Percentiles rank a stretch among this genome's conserved stretches.
Conservation (phyloP, 2,113 vertebrate genomes). For the Osmerus mordax region DNA sequence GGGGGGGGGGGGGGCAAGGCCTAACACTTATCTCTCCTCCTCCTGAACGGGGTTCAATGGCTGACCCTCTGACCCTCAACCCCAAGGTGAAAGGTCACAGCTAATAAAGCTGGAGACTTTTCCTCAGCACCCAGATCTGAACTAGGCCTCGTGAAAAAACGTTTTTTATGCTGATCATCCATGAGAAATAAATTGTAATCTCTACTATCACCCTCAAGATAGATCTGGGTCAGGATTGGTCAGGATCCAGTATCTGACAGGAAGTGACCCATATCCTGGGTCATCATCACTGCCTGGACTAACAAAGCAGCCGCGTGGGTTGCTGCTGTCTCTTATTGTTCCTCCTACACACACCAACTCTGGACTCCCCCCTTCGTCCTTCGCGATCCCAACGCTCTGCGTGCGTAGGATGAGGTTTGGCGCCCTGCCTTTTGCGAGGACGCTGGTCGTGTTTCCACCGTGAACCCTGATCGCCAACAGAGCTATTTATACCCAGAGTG, state of each 20-base stretch:
- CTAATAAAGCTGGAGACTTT: neutral
- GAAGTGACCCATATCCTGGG: neutral
- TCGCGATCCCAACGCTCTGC: too few species aligned
- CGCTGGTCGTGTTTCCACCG: conserved; percentile 20
- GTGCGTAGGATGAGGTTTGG: conserved; percentile 5
- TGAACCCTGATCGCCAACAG: conserved; percentile 10
- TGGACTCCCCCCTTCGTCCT: neutral
- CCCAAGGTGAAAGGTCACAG: neutral
- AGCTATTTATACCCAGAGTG: conserved; percentile 37
- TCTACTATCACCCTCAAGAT: too few species aligned
- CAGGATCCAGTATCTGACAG: conserved; percentile 26
- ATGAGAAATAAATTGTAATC: too few species aligned
- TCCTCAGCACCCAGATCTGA: neutral
- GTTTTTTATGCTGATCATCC: too few species aligned
- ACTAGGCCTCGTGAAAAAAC: too few species aligned
- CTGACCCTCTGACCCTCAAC: neutral
- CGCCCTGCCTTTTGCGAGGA: neutral
- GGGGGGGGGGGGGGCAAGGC: neutral
- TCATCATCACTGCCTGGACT: neutral
- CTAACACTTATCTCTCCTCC: conserved; percentile 14
- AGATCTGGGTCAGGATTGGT: neutral
- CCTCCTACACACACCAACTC: conserved; percentile 15
- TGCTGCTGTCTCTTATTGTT: neutral
- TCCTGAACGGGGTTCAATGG: neutral
- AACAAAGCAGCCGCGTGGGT: too few species aligned